Percentiles rank a stretch among this genome's conserved stretches.
Evolutionary conservation across 2,113 vertebrate genomes (phyloP).

Genomic region (Potamarius usumacintae): DNA sequence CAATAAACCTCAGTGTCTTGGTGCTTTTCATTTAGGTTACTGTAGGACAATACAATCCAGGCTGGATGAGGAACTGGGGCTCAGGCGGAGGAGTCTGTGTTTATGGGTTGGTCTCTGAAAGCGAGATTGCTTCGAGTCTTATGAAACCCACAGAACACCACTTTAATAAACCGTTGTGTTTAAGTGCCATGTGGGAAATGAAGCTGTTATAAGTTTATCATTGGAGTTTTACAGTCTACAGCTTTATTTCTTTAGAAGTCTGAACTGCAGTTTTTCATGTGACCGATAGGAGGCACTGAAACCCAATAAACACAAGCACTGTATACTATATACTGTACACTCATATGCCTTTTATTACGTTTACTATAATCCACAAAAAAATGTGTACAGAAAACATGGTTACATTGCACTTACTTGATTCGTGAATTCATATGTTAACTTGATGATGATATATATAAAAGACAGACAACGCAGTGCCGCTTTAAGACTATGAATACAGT

Average conservation of each 20-base stretch:
- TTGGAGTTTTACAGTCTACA: background rate
- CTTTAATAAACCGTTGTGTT: background rate
- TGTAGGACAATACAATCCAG: background rate
- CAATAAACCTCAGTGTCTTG: conserved; percentile 50
- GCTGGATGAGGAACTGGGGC: background rate
- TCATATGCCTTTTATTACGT: background rate
- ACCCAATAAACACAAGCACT: background rate
- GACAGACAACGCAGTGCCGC: too few species aligned
- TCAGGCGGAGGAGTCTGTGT: background rate
- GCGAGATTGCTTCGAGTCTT: background rate
- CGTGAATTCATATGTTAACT: background rate
- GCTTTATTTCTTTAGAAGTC: background rate
- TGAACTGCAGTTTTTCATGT: background rate
- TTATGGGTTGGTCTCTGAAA: background rate
- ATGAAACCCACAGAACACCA: conserved; percentile 12
- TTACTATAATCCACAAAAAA: background rate
- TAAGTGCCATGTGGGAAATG: background rate
- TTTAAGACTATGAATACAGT: background rate
- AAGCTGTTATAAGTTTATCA: background rate
- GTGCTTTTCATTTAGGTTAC: conserved; percentile 45
- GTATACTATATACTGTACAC: background rate
- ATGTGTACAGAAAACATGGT: background rate
- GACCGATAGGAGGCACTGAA: background rate
- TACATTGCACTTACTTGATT: background rate
- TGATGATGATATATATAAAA: background rate